phyloP scores from a whole-genome alignment of 2,113 vertebrate genomes.

The Eudyptes chrysolophus region DNA sequence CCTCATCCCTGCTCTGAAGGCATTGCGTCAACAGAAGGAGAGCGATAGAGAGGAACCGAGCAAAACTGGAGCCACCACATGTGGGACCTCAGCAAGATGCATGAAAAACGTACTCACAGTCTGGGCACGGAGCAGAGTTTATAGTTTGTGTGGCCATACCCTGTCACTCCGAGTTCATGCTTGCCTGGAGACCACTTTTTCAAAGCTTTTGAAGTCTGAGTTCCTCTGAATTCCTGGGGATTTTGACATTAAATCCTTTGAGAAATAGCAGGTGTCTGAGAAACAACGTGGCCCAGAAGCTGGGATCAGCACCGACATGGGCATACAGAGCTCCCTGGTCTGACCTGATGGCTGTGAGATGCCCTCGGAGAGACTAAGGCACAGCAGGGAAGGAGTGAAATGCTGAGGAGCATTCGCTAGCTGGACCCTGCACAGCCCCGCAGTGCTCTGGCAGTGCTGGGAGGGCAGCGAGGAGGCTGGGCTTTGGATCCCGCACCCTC shows the following conservation, averaged over 20 bases:
- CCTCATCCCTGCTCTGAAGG: neutral
- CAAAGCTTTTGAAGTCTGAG: neutral
- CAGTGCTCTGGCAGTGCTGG: neutral
- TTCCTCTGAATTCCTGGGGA: neutral
- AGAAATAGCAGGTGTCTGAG: neutral
- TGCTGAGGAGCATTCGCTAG: neutral
- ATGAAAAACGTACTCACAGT: accelerated
- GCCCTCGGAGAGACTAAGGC: too few relatives aligned
- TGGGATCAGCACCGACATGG: too few relatives aligned
- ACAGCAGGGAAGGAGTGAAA: neutral
- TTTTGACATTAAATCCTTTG: neutral
- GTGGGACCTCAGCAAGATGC: neutral
- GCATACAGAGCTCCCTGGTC: neutral
- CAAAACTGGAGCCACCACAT: neutral
- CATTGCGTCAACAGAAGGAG: neutral
- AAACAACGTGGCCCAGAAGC: neutral
- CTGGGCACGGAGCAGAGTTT: neutral
- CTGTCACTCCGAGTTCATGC: accelerated
- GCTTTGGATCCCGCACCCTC: neutral
- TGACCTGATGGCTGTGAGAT: neutral
- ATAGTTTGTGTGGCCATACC: neutral
- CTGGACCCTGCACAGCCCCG: neutral
- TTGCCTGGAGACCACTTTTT: neutral
- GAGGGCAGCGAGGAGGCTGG: neutral
- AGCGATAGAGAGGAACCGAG: accelerated